phyloP scores from a whole-genome alignment of 2,113 vertebrate species.

The Onychorhynchus coronatus region DNA sequence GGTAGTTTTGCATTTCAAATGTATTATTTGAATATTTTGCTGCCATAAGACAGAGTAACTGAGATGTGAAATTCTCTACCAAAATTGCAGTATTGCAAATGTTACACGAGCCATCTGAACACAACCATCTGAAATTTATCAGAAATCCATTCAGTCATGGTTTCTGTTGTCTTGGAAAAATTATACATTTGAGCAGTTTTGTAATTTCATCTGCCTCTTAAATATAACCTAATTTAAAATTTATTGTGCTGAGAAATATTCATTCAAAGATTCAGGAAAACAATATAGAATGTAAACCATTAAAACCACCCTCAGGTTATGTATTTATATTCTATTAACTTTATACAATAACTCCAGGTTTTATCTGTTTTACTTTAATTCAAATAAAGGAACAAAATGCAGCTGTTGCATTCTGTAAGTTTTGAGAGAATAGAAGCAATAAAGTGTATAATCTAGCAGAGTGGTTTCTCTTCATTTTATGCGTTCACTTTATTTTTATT shows the following conservation, averaged over 20 bases:
- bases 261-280: slow-evolving; percentile 21
- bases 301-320: not conserved
- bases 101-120: not conserved
- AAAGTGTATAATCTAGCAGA: not conserved
- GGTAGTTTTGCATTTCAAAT: not conserved
- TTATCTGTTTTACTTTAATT: slow-evolving; percentile 9
- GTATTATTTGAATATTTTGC: not conserved
- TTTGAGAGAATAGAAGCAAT: not conserved
- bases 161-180: slow-evolving; percentile 2
- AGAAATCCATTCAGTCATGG: not conserved
- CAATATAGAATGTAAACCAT: not conserved
- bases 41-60: not conserved
- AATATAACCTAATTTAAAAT: slow-evolving; percentile 3
- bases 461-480: not conserved
- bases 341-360: not conserved
- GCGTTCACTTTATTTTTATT: not conserved
- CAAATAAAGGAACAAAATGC: not conserved
- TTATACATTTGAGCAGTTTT: not conserved
- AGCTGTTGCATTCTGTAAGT: not conserved
- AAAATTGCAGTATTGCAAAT: not conserved
- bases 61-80: not conserved
- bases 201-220: not conserved
- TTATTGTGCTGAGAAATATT: slow-evolving; percentile 4
- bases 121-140: not conserved
- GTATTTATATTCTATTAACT: not conserved